Conservation (phyloP, 2,888 invertebrate species). For the Thyatira batis region DNA sequence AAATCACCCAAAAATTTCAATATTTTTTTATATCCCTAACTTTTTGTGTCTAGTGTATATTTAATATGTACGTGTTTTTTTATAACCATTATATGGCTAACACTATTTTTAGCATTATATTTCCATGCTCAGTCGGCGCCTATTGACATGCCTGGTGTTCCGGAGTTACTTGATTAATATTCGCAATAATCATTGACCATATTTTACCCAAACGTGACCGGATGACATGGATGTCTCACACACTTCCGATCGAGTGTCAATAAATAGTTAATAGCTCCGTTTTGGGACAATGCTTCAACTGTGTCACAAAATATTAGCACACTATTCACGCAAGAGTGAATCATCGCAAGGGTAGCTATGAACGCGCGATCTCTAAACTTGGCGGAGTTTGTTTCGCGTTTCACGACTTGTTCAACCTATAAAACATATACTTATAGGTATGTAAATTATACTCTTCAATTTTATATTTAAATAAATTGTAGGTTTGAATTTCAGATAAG, state of each 20-base stretch:
- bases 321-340: neutral
- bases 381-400: too few species aligned
- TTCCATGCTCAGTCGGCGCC: conserved; percentile 35
- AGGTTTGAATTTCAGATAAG: too few species aligned
- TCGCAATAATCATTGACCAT: conserved; percentile 55
- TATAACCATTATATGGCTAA: conserved; percentile 13
- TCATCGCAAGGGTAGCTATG: neutral
- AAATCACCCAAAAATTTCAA: too few species aligned
- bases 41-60: too few species aligned
- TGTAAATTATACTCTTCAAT: too few species aligned
- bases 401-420: too few species aligned
- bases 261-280: conserved; percentile 6
- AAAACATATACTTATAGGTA: too few species aligned
- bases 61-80: conserved; percentile 6
- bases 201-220: conserved; percentile 57
- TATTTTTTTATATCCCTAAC: too few species aligned
- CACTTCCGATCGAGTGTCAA: conserved; percentile 15
- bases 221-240: conserved; percentile 29
- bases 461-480: too few species aligned
- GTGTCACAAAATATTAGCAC: conserved; percentile 3
- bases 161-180: conserved; percentile 40
- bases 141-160: conserved; percentile 17
- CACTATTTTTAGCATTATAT: conserved; percentile 19
- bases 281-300: conserved; percentile 3
- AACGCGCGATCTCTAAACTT: too few species aligned